Percentiles rank a stretch among this genome's conserved stretches.
phyloP scores from a whole-genome alignment of 2,888 invertebrate genomes.

The Flabesymbios commensalis region DNA sequence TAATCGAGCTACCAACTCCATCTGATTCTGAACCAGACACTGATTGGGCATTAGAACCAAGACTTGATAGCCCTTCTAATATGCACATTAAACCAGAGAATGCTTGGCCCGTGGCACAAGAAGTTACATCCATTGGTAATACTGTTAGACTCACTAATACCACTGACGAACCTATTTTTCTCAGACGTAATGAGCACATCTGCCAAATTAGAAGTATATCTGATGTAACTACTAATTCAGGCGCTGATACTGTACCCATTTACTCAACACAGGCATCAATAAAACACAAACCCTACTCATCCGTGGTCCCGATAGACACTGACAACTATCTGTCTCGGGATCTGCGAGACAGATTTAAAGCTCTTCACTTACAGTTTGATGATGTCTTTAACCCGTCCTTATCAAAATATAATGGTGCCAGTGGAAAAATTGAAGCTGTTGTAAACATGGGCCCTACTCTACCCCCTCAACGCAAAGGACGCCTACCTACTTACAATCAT shows the following conservation, averaged over 20 bases:
- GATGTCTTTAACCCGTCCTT: constrained; percentile 3
- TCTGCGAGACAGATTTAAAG: not conserved
- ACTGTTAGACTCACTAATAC: not conserved
- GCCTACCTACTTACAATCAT: constrained; percentile 11
- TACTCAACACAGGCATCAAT: not conserved
- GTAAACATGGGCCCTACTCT: constrained; percentile 12
- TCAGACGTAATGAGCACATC: not conserved
- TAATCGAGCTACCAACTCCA: not conserved
- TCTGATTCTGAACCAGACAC: not conserved
- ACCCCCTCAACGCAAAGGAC: constrained; percentile 14
- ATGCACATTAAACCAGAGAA: not conserved
- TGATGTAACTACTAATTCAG: too few relatives aligned
- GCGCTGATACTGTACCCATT: too few relatives aligned
- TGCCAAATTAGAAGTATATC: too few relatives aligned
- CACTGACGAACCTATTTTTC: not conserved
- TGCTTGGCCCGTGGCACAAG: not conserved
- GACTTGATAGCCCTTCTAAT: not conserved
- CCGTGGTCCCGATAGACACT: not conserved
- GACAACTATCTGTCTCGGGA: not conserved
- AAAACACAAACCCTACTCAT: not conserved
- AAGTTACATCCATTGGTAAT: not conserved
- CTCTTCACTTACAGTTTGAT: constrained; percentile 1
- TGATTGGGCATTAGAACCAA: not conserved
- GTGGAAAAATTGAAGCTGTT: constrained; percentile 6
- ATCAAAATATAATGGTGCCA: constrained; percentile 9